Conservation (phyloP, 2,888 invertebrate species). For the Coremacera marginata region DNA sequence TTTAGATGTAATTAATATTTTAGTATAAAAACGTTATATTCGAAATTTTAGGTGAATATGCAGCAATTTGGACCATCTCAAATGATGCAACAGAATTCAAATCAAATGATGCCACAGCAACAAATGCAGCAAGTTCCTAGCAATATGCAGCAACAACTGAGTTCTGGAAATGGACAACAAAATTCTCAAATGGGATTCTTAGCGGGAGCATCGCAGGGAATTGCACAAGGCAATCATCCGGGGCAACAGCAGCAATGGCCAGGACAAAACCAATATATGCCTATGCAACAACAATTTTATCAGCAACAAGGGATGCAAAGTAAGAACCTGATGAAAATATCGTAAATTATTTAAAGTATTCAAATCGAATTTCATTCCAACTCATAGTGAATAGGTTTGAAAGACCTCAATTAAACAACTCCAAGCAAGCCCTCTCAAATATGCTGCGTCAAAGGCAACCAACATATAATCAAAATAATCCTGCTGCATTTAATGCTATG, state of each 20-base stretch:
- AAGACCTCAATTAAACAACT: conserved; percentile 74
- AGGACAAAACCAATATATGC: conserved; percentile 62
- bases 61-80: conserved; percentile 66
- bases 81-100: conserved; percentile 64
- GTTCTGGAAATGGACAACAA: conserved; percentile 61
- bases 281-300: conserved; percentile 61
- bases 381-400: conserved; percentile 68
- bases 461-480: conserved; percentile 67
- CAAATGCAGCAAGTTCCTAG: conserved; percentile 63
- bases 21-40: neutral
- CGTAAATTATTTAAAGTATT: too few relatives aligned
- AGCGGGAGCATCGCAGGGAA: conserved; percentile 56
- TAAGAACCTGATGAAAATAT: conserved; percentile 44
- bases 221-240: conserved; percentile 69
- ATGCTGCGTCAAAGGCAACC: conserved; percentile 86
- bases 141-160: conserved; percentile 64
- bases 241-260: conserved; percentile 69
- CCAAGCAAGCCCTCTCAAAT: conserved; percentile 86
- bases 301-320: conserved; percentile 67
- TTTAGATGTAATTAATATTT: neutral
- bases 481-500: conserved; percentile 59
- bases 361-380: neutral
- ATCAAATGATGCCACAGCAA: conserved; percentile 70
- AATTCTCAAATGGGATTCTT: conserved; percentile 66
- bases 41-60: conserved; percentile 65